A percentile compares a stretch with the other conserved stretches of the same genome.
phyloP scores from a whole-genome alignment of 2,797 vertebrate genomes.

The Streptopelia turtur region DNA sequence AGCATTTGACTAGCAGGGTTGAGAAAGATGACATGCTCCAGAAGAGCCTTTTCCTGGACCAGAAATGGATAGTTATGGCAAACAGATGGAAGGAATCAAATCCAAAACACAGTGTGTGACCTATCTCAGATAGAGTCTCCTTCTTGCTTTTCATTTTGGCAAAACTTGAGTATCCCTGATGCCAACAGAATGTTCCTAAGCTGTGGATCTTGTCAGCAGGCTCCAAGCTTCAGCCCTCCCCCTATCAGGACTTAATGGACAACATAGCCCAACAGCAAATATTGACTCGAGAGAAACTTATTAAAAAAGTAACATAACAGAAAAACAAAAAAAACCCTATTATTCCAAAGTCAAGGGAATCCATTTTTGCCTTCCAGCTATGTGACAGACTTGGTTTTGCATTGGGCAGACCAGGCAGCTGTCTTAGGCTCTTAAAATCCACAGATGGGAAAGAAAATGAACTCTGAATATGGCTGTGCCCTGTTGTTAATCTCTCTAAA shows the following conservation, averaged over 20 bases:
- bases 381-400: not conserved
- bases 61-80: conserved; percentile 43
- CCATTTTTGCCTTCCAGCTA: conserved; percentile 8
- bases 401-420: not conserved
- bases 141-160: conserved; percentile 17
- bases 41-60: conserved; percentile 59
- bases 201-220: conserved; percentile 22
- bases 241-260: not conserved
- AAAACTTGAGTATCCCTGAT: not conserved
- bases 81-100: conserved; percentile 47
- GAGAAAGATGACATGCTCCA: conserved; percentile 21
- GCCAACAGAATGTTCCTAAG: conserved; percentile 52
- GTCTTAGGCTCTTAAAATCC: not conserved
- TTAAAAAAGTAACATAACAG: not conserved
- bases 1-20: not conserved
- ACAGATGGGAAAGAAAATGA: not conserved
- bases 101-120: conserved; percentile 62
- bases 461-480: not conserved
- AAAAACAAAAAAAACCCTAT: not conserved
- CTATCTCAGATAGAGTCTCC: conserved; percentile 51
- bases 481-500: not conserved
- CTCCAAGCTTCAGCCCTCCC: not conserved
- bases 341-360: not conserved
- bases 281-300: not conserved
- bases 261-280: conserved; percentile 8